A percentile compares a stretch with the other conserved stretches of the same genome.
These are phyloP conservation scores for Helostoma temminkii DNA, from an alignment of 2,797 vertebrate genomes.

Conservation along the genomic window DNA sequence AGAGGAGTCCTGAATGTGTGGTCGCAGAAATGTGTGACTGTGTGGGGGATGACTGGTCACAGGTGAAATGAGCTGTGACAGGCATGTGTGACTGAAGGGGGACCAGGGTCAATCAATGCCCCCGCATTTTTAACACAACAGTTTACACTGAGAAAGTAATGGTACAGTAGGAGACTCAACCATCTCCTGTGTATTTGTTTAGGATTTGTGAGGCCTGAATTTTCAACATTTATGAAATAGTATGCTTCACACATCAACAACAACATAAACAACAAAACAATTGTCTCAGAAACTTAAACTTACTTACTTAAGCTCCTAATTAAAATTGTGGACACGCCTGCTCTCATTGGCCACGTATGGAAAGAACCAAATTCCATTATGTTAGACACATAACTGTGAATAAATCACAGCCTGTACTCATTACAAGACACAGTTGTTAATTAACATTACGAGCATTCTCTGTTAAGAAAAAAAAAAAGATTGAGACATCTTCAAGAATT, in stretches of 20 bases:
- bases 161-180: constrained; percentile 31
- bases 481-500: constrained; percentile 69
- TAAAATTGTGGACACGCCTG: constrained; percentile 48
- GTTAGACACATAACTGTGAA: constrained; percentile 40
- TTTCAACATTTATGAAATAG: background rate
- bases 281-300: constrained; percentile 21
- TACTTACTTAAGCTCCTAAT: constrained; percentile 13
- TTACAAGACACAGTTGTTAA: constrained; percentile 43
- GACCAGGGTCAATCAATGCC: constrained; percentile 41
- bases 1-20: constrained; percentile 61
- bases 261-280: constrained; percentile 1
- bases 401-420: constrained; percentile 37
- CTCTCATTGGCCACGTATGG: constrained; percentile 33
- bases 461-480: constrained; percentile 39
- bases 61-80: constrained; percentile 75
- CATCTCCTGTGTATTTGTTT: constrained; percentile 36
- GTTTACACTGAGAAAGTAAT: constrained; percentile 53
- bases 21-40: constrained; percentile 54
- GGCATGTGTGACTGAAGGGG: constrained; percentile 43
- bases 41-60: constrained; percentile 66
- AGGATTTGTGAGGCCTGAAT: too few relatives aligned
- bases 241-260: background rate
- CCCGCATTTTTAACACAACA: constrained; percentile 27
- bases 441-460: constrained; percentile 13
- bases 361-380: constrained; percentile 42